A percentile compares a stretch with the other conserved stretches of the same genome.
Conservation (phyloP, 2,113 vertebrate genomes). For the Dermatemys mawii region DNA sequence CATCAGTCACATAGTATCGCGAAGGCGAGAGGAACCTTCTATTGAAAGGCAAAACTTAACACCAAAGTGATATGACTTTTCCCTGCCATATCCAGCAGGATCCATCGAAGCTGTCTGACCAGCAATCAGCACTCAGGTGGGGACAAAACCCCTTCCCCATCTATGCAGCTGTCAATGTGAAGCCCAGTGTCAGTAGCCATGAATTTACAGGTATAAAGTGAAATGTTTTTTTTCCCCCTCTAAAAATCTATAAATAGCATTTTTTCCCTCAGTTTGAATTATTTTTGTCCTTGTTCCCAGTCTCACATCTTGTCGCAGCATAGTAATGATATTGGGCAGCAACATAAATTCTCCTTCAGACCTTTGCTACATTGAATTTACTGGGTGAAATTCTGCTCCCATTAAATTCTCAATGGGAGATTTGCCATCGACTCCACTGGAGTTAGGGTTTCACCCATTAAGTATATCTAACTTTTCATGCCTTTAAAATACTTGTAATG, state of each 20-base stretch:
- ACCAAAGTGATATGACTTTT: not conserved
- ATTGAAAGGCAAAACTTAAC: not conserved
- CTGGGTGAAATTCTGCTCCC: not conserved
- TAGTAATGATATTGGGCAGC: not conserved
- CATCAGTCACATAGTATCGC: not conserved
- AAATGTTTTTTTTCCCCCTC: not conserved
- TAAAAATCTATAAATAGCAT: not conserved
- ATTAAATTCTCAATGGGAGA: not conserved
- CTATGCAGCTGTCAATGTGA: constrained; percentile 69
- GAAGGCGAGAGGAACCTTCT: not conserved
- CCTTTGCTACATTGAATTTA: not conserved
- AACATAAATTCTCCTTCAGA: not conserved
- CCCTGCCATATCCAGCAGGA: constrained; percentile 55
- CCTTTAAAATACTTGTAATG: not conserved
- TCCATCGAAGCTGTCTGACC: constrained; percentile 73
- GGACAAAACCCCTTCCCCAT: constrained; percentile 79
- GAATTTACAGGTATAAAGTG: constrained; percentile 69
- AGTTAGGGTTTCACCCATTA: not conserved
- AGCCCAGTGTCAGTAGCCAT: constrained; percentile 25
- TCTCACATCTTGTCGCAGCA: not conserved
- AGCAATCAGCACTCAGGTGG: constrained; percentile 56
- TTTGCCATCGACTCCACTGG: not conserved
- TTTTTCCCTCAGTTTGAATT: not conserved
- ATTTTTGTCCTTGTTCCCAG: not conserved
- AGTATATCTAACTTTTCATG: not conserved